Percentiles rank a stretch among this genome's conserved stretches.
These are phyloP conservation scores for Allolobophora icterica DNA, from an alignment of 2,888 invertebrate genomes.

Conservation along the genomic window DNA sequence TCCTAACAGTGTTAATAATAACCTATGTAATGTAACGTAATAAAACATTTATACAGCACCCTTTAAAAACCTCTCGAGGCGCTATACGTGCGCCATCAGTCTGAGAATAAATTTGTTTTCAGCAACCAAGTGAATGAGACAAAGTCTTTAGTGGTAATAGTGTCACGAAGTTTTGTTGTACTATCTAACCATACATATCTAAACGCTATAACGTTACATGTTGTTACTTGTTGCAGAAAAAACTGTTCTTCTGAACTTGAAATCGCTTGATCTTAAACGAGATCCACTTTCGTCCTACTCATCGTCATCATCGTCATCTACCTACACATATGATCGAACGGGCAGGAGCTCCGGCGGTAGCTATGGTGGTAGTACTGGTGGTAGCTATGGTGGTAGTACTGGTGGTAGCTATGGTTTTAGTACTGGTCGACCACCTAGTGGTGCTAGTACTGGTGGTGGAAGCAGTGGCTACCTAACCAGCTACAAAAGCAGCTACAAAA, in stretches of 20 bases:
- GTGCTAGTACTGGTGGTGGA: background rate
- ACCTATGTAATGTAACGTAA: too few species aligned
- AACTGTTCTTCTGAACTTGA: constrained; percentile 21
- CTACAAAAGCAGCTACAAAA: constrained; percentile 21
- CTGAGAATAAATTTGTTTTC: too few species aligned
- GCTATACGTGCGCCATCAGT: too few species aligned
- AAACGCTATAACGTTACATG: background rate
- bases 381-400: background rate
- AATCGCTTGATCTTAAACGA: constrained; percentile 18
- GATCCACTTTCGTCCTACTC: constrained; percentile 27
- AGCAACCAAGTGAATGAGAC: too few species aligned
- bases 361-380: background rate
- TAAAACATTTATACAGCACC: too few species aligned
- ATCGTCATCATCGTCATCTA: background rate
- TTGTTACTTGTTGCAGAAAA: constrained; percentile 6
- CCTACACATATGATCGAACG: background rate
- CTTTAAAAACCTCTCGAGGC: too few species aligned
- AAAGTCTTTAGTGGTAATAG: too few species aligned
- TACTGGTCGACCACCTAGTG: background rate
- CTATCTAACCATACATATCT: background rate
- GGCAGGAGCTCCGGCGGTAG: background rate
- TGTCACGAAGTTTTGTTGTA: background rate
- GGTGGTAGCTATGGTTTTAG: background rate
- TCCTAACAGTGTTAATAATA: too few species aligned
- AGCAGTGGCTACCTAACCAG: background rate